Percentiles rank a stretch among this genome's conserved stretches.
Evolutionary conservation across 2,888 invertebrate species (phyloP).

Genomic region (Chrysomela aeneicollis): DNA sequence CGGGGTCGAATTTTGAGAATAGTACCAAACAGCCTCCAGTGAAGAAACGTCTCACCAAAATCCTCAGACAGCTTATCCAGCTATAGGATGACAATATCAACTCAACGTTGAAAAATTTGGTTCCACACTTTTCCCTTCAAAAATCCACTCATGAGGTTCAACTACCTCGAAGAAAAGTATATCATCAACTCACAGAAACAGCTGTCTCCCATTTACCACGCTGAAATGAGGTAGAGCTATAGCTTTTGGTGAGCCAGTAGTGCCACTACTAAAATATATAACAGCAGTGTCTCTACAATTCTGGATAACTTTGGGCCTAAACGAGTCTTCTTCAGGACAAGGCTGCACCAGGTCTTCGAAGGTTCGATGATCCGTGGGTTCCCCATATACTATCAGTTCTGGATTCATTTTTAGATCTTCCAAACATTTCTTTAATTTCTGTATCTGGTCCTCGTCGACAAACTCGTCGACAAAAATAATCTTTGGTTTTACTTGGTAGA

Average conservation of each 20-base stretch:
- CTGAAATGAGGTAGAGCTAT: conserved; percentile 46
- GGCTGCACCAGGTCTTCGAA: conserved; percentile 24
- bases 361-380: conserved; percentile 38
- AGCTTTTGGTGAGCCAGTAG: conserved; percentile 52
- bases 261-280: conserved; percentile 55
- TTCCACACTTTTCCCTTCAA: too few species aligned
- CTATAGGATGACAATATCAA: conserved; percentile 41
- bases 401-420: conserved; percentile 33
- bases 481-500: conserved; percentile 46
- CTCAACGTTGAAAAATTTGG: too few species aligned
- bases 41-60: conserved; percentile 38
- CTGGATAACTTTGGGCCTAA: conserved; percentile 38
- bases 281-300: conserved; percentile 43
- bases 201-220: too few species aligned
- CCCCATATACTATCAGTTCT: conserved; percentile 44
- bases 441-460: conserved; percentile 31
- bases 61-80: conserved; percentile 49
- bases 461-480: conserved; percentile 49
- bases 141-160: too few species aligned
- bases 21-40: conserved; percentile 44
- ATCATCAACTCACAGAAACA: too few species aligned
- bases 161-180: too few species aligned
- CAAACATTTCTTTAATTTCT: conserved; percentile 38
- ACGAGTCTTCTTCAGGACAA: conserved; percentile 35
- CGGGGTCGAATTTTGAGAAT: conserved; percentile 38